These are phyloP conservation scores for Lepeophtheirus nordmannii DNA, from an alignment of 2,888 invertebrate species.

Conservation along the genomic window DNA sequence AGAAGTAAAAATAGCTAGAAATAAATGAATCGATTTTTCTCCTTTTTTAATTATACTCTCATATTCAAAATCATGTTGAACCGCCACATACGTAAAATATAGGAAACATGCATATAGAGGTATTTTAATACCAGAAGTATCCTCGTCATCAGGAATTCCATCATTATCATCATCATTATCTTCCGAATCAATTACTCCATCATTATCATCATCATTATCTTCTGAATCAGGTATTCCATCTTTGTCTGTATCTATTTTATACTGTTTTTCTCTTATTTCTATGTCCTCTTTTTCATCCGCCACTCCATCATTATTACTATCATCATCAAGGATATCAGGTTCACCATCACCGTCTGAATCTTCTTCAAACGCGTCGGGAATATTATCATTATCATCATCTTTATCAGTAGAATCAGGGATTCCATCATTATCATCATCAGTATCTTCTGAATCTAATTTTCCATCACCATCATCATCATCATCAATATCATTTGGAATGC, in stretches of 20 bases:
- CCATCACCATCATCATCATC: conserved; percentile 24
- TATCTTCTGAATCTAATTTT: conserved; percentile 8
- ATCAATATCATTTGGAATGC: conserved; percentile 20
- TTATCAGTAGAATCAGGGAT: conserved; percentile 8
- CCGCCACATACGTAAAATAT: too few relatives aligned
- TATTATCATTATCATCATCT: conserved; percentile 16
- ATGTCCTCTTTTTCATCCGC: neutral
- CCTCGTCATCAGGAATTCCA: conserved; percentile 17
- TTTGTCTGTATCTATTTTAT: too few relatives aligned
- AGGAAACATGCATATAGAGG: too few relatives aligned
- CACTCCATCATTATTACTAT: neutral
- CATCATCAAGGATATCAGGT: neutral
- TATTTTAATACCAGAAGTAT: conserved; percentile 7
- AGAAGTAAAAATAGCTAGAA: too few relatives aligned
- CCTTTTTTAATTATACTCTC: too few relatives aligned
- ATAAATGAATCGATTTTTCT: too few relatives aligned
- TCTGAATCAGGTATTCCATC: too few relatives aligned
- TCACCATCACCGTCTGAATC: conserved; percentile 5
- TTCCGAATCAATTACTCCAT: conserved; percentile 11
- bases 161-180: conserved; percentile 24
- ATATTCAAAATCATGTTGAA: too few relatives aligned
- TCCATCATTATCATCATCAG: conserved; percentile 20
- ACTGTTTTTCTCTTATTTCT: too few relatives aligned
- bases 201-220: conserved; percentile 17
- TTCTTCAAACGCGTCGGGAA: neutral